Evolutionary conservation across 1,140 invertebrate genomes (phyloP).

Genomic region (Megathymus violae): DNA sequence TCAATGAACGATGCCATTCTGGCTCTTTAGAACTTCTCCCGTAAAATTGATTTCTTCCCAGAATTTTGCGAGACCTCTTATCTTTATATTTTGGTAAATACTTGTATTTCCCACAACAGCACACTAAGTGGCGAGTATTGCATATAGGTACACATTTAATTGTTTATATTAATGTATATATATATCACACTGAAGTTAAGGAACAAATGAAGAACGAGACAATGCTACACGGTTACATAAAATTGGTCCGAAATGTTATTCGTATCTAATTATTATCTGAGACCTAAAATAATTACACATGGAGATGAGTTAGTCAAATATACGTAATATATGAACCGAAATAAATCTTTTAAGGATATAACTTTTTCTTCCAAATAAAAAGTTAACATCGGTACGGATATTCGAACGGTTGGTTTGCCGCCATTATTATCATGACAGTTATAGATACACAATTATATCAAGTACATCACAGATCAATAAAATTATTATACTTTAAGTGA

Average conservation of each 20-base stretch:
- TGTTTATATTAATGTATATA: conserved; percentile 36
- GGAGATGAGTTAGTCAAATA: neutral
- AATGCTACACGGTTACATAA: conserved; percentile 66
- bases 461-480: neutral
- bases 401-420: too few relatives aligned
- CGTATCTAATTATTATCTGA: conserved; percentile 53
- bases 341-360: too few relatives aligned
- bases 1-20: too few relatives aligned
- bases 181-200: conserved; percentile 43
- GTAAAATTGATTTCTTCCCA: too few relatives aligned
- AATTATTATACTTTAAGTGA: neutral
- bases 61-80: too few relatives aligned
- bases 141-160: conserved; percentile 8
- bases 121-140: neutral
- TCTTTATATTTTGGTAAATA: too few relatives aligned
- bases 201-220: conserved; percentile 37
- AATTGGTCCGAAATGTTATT: conserved; percentile 74
- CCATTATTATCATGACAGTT: too few relatives aligned
- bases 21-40: too few relatives aligned
- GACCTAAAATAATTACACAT: conserved; percentile 22
- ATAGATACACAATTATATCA: too few relatives aligned
- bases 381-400: too few relatives aligned
- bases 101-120: neutral
- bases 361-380: too few relatives aligned
- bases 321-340: too few relatives aligned